Evolutionary conservation across 2,888 invertebrate species (phyloP), one percentile per base, ranked within the genome.

Genomic region (Cephalotes varians): DNA sequence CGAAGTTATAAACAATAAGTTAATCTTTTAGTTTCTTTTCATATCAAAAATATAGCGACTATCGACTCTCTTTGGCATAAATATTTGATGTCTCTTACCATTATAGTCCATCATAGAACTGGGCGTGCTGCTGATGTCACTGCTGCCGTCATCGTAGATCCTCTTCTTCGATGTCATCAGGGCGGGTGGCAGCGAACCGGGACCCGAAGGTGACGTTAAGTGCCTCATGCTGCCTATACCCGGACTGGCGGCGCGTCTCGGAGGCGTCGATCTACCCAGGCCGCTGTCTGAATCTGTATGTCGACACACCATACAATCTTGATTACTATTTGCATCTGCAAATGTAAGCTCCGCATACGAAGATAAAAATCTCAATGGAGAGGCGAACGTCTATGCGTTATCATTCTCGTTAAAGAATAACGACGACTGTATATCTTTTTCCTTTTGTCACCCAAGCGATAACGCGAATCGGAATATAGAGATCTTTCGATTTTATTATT

Each of bases 51-150:
- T 25, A 25, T 18, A 15, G 3, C 15, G 21, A 67, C n/a, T 49
- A 3, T 58, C 31, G 21, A 25, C 21, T 25, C 7, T 3, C 2
- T 21, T 40, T n/a, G n/a, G n/a, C n/a, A 60, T 28, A 5, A 4
- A 40, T 51, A 40, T 40, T 18, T 9, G 21, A 34, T 21, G 62
- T 31, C 56, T 94, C 95, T 95, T 94, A 97, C 97, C 97, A 93
- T 97, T 97, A 95, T 98, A 98, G 95, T 98, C 98, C 97, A 97
- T 97, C 96, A 97, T 98, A 93, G 97, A 98, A 95, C 97, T 97
- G 92, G 97, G 97, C 86, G 97, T 97, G 92, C 97, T 97, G 93
- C 97, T 97, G 92, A 98, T 97, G 95, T 98, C 98, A 95, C 98
- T 98, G 93, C 97, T 96, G 88, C 97, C 97, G 93, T 97, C 97